Evolutionary conservation across 23 tunicate species (phyloP), one percentile per base, ranked within the genome.

Genomic region (Trididemnum nubilum): DNA sequence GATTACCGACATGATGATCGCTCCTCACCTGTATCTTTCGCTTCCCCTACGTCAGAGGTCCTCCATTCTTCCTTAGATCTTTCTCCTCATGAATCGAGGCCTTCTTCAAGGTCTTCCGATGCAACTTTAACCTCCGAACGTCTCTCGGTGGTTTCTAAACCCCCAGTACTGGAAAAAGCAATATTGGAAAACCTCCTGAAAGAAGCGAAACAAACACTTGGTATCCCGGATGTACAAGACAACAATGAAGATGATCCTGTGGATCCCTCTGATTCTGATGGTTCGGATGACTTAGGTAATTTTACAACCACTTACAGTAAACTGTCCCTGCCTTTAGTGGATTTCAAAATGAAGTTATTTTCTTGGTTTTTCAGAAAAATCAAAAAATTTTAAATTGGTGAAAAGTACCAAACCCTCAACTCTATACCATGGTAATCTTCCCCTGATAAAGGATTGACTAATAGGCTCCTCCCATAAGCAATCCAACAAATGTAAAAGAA

Each of bases 121-220:
- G 19, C 33, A 2, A 39, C 79, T 7, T 12, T 44, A 40, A 12
- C 24, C 3, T 54, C 67, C 2, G 67, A 54, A 4, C 24, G 18
- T 7, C 37, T 9, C 2, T 63, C 73, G 15, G 28, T 64, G 33
- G 1, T n/a, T 19, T 63, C 83, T 33, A 63, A 36, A 25, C 52
- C 73, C 21, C 69, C 82, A 4, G 57, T 22, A 2, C 27, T 80
- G 7, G 61, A 49, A 21, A 63, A 26, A 35, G 30, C 34, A 21
- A 54, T 37, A 9, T 28, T 80, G 54, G 73, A 80, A 2, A 21
- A 64, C 22, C 52, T 80, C 7, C 36, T 80, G 57, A 29, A 3
- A 1, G 83, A 80, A n/a, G 83, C 83, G 7, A 63, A 27, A 21
- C 21, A 29, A 2, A 63, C 83, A 5, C 57, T 80, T 2, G 83